Base-by-base conservation (phyloP, 2,888 invertebrate species). In the Phalera bucephala region DNA sequence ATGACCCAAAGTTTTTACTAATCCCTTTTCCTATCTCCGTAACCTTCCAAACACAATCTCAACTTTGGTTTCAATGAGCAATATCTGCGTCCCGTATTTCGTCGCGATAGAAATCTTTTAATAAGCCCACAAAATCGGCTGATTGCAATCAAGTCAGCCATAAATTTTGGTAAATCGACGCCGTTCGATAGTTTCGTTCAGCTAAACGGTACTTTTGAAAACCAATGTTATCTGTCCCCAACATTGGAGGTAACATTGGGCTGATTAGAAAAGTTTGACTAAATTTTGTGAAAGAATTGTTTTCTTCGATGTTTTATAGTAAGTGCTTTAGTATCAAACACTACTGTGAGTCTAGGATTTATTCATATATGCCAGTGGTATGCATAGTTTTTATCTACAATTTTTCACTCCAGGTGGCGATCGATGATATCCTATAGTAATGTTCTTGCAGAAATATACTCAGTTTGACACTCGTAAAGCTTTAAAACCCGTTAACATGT, bases 131-230 rank as follows among this genome's bases (percentile, higher is more conserved):
- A 28, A 21, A 33, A 10, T 40, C 30, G 12, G 9, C 20, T 21
- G 47, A 47, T 38, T 34, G 25, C 33, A 27, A 47, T 40, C 36
- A 22, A 14, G 4, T 7, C 22, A n/a, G n/a, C 13, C 3, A 19
- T 33, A 20, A 32, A 36, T 34, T 26, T 12, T 4, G 30, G 25
- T 19, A 22, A 52, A 45, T 34, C 17, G 15, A 2, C 1, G 21
- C 31, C 21, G 27, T 36, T 51, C 34, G 27, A 36, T 44, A 38
- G 31, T 25, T 52, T 33, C 33, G 31, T 38, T 52, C 28, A 32
- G 36, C 34, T 31, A 34, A 51, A 46, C 39, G 21, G 32, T 25
- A 30, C 11, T 33, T 45, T 50, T 25, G 20, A 20, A 37, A 34
- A 20, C 9, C 23, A 2, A 4, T 9, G n/a, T 37, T 25, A 25